Conservation (phyloP, 1,140 invertebrate species). For the Drosophila tani region DNA sequence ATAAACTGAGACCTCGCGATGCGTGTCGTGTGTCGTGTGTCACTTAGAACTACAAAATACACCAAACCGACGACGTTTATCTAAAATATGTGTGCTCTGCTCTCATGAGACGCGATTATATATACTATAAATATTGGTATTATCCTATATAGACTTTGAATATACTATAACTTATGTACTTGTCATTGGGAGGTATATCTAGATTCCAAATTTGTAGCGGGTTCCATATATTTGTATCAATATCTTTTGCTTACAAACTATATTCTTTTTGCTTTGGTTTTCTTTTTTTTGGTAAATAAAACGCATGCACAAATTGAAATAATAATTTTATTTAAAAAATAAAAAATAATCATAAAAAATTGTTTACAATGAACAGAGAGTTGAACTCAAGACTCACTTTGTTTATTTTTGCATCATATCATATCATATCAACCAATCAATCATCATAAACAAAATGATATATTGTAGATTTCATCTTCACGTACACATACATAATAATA, state of each 20-base stretch:
- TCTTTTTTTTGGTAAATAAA: conserved; percentile 51
- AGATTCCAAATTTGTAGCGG: conserved; percentile 83
- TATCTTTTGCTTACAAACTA: conserved; percentile 37
- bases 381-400: conserved; percentile 78
- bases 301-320: conserved; percentile 77
- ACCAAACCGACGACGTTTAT: conserved; percentile 63
- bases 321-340: conserved; percentile 84
- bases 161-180: conserved; percentile 71
- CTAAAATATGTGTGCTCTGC: conserved; percentile 68
- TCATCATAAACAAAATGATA: conserved; percentile 66
- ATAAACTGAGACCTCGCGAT: conserved; percentile 74
- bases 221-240: conserved; percentile 77
- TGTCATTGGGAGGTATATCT: conserved; percentile 79
- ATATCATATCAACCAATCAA: conserved; percentile 48
- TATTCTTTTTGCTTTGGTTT: conserved; percentile 5
- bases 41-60: conserved; percentile 66
- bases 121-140: conserved; percentile 57
- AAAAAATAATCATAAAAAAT: conserved; percentile 80
- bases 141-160: conserved; percentile 71
- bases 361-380: conserved; percentile 83
- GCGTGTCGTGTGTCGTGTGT: conserved; percentile 19
- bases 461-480: conserved; percentile 57
- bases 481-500: conserved; percentile 62
- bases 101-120: conserved; percentile 37
- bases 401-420: conserved; percentile 55